Evolutionary conservation across 92 coral and sea anemone species (phyloP), one percentile per base, ranked within the genome.

Genomic region (Siderastrea siderea): DNA sequence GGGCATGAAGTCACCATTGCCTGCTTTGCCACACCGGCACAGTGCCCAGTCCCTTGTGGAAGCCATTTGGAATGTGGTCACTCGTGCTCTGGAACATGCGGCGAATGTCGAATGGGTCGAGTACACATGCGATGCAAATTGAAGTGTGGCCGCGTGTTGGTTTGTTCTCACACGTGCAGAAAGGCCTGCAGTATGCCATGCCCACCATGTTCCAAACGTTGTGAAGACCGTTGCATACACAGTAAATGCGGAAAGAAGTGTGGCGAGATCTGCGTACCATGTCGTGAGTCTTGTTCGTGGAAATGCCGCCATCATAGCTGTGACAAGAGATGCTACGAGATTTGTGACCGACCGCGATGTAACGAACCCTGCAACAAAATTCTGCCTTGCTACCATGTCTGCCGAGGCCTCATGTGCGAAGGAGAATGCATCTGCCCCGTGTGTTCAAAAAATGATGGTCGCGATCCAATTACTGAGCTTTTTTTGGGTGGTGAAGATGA

Each of bases 61-160:
- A 84, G 88, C 38, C 3, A 13, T 46, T 68, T 93, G 81, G 78
- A 90, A 26, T 96, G 99, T 79, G 95, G 87, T 13, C 99, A 96
- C 81, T 46, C 4, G 38, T 96, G 99, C 74, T 62, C 93, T 9
- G 99, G 98, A 11, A 82, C 19, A 9, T 96, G 99, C 77, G 99
- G 99, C 3, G 87, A 92, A 82, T 96, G 99, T 77, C 87, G 91
- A 48, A 94, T 89, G 81, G 99, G 99, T 44, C 94, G 99, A n/a
- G 89, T 95, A 5, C 99, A 96, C 85, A 79, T 71, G 64, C 84
- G 77, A 15, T 96, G 99, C 68, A 87, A 57, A 57, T 6, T 52
- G 47, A 83, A 7, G 17, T 96, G 99, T 65, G 88, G 80, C 6
- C 90, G 96, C 75, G 60, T 26, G 8, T 90, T 95, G 57, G 83